Conservation (phyloP, 2,113 vertebrate genomes). For the Channa maculata region DNA sequence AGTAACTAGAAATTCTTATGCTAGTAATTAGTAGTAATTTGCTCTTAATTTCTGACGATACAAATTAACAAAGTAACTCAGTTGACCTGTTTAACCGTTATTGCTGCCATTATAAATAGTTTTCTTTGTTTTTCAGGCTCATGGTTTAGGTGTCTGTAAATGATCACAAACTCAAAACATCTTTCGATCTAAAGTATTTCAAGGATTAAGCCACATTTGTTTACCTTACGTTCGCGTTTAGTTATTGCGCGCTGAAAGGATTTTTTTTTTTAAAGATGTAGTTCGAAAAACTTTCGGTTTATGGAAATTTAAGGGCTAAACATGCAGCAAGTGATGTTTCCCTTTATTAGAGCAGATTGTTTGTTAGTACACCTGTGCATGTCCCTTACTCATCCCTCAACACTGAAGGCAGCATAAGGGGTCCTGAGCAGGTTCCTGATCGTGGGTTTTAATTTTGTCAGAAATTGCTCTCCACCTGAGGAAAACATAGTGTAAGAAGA, state of each 20-base stretch:
- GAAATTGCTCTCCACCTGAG: background rate
- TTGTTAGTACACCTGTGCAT: background rate
- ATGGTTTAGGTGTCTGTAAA: background rate
- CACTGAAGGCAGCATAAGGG: background rate
- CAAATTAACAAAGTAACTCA: background rate
- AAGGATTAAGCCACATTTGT: background rate
- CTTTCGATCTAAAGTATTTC: too few species aligned
- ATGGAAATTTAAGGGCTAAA: background rate
- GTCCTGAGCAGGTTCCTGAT: slow-evolving; percentile 1
- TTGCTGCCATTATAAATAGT: slow-evolving; percentile 12
- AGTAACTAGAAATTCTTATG: too few species aligned
- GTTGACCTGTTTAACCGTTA: slow-evolving; percentile 24
- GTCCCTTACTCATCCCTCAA: background rate
- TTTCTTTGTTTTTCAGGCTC: background rate
- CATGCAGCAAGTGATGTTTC: background rate
- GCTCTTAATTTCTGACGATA: background rate
- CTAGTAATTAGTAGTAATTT: too few species aligned
- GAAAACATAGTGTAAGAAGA: slow-evolving; percentile 7
- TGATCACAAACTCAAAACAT: background rate
- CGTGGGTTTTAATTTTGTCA: too few species aligned
- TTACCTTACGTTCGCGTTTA: too few species aligned
- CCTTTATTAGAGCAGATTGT: background rate
- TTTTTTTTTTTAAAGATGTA: too few species aligned
- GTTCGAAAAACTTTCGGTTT: too few species aligned
- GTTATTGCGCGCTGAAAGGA: too few species aligned